These are phyloP conservation scores for Hypena proboscidalis DNA, from an alignment of 2,888 invertebrate genomes.

Conservation along the genomic window DNA sequence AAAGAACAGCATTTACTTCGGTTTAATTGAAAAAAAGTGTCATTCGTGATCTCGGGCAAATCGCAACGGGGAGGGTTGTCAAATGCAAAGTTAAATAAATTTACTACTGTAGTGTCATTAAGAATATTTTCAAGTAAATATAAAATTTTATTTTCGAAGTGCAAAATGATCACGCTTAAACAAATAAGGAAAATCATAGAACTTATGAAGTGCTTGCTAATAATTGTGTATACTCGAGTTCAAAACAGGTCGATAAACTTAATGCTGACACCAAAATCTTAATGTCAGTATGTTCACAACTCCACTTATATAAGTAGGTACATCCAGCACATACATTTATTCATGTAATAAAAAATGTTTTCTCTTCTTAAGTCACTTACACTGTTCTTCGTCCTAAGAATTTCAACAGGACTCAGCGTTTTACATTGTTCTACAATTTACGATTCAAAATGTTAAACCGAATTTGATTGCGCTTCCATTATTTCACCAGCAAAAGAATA, in stretches of 20 bases:
- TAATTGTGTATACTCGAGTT: background rate
- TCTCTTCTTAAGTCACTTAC: no score
- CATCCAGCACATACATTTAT: no score
- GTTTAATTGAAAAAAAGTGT: constrained; percentile 27
- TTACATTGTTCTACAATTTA: no score
- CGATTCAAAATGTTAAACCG: no score
- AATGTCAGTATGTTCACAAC: no score
- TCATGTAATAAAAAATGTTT: no score
- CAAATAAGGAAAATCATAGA: background rate
- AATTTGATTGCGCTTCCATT: no score
- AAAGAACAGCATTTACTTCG: constrained; percentile 15
- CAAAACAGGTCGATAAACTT: background rate
- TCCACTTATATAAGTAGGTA: no score
- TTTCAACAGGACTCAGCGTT: no score
- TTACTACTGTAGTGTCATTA: no score
- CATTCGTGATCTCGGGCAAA: constrained; percentile 12
- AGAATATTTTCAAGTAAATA: background rate
- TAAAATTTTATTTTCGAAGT: background rate
- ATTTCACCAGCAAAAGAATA: background rate
- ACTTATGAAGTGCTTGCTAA: background rate
- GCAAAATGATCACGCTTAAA: background rate
- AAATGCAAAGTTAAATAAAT: background rate
- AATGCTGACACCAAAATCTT: no score
- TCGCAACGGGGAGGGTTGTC: constrained; percentile 26
- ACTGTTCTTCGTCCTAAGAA: no score